Base-by-base conservation (phyloP, 1,140 invertebrate genomes). In the Drosophila subobscura region DNA sequence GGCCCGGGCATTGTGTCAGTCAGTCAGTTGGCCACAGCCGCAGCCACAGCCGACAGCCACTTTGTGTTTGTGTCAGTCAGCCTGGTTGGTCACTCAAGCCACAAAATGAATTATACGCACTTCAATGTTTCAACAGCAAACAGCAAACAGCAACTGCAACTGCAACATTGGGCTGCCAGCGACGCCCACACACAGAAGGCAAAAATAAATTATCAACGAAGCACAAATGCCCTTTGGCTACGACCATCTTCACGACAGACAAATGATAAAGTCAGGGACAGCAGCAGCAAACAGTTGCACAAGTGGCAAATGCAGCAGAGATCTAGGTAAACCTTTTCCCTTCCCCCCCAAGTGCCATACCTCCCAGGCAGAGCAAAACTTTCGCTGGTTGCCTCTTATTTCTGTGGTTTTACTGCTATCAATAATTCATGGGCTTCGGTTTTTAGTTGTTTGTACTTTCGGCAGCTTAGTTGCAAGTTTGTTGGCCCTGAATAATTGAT, bases 71-170 rank as follows among this genome's bases (percentile, higher is more conserved):
- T 45, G 72, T 79, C 61, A 66, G 61, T 65, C 77, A 46, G 50
- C 61, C 60, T n/a, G 44, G 57, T 63, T 40, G 64, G 57, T 71
- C 52, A 61, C 42, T 51, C 56, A 61, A 29, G 37, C 25, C 47
- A 49, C 37, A 40, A 55, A 72, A 88, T 88, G 83, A 88, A 79
- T 88, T 88, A 88, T 76, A 83, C 83, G 84, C 83, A 86, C 79
- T 86, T 86, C 74, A 81, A 60, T 63, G 59, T 72, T 61, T 88
- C 78, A 76, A 79, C 83, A 81, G 72, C 46, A 55, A 57, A 52
- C 49, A 52, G 50, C 14, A 52, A 27, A 49, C 50, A 40, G 23
- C 66, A 56, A 72, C 64, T 49, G 42, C 68, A 54, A 40, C 58
- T 53, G 72, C 71, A 60, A 23, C 50, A 23, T 50, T 53, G 22